phyloP scores from a whole-genome alignment of 2,888 invertebrate genomes.

The Troides aeacus region DNA sequence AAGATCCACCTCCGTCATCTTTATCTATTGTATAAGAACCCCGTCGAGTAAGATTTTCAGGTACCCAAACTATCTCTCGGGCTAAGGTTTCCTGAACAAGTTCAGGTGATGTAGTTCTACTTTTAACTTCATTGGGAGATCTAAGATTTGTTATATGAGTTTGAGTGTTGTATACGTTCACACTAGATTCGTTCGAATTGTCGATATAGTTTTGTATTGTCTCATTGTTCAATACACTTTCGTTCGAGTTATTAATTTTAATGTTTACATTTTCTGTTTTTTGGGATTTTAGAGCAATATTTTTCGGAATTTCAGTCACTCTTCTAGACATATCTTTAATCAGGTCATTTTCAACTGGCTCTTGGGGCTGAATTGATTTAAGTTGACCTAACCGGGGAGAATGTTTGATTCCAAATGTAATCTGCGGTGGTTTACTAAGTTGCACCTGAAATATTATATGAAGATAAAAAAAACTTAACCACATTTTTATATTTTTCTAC shows the following conservation, averaged over 20 bases:
- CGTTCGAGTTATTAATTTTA: slow-evolving; percentile 19
- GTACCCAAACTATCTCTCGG: slow-evolving; percentile 71
- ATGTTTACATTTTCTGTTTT: neutral
- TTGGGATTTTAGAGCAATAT: slow-evolving; percentile 24
- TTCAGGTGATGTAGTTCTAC: slow-evolving; percentile 64
- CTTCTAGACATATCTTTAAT: slow-evolving; percentile 31
- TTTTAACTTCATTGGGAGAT: slow-evolving; percentile 59
- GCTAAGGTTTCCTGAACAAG: slow-evolving; percentile 63
- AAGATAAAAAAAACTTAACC: neutral
- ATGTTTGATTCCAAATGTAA: slow-evolving; percentile 92
- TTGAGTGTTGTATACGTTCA: slow-evolving; percentile 42
- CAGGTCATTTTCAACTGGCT: slow-evolving; percentile 37
- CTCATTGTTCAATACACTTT: slow-evolving; percentile 35
- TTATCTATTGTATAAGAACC: slow-evolving; percentile 73
- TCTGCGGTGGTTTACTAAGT: slow-evolving; percentile 63
- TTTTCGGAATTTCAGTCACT: slow-evolving; percentile 25
- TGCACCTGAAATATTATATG: slow-evolving; percentile 55
- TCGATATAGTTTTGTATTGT: slow-evolving; percentile 36
- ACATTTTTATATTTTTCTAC: too few relatives aligned
- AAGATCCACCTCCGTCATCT: slow-evolving; percentile 52
- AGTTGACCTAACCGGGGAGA: slow-evolving; percentile 85
- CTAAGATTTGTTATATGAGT: slow-evolving; percentile 62
- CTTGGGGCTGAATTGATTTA: slow-evolving; percentile 53
- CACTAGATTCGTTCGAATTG: slow-evolving; percentile 34
- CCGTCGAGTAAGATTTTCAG: slow-evolving; percentile 62